Evolutionary conservation across 2,113 vertebrate genomes (phyloP).

Genomic region (Campylomormyrus tamandua): DNA sequence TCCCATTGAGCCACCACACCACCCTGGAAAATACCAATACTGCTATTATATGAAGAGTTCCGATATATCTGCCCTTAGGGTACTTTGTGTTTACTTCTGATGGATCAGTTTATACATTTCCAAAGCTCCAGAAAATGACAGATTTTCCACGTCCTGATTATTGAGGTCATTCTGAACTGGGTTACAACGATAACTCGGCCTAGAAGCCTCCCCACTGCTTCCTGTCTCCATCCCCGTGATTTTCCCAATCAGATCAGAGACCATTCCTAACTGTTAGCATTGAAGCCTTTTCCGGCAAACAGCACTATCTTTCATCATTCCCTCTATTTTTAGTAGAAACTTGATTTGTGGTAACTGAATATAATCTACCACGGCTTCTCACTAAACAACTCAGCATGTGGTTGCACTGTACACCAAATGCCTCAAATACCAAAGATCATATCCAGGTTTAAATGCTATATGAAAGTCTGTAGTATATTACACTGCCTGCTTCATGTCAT

Average conservation of each 20-base stretch:
- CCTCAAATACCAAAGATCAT: not conserved
- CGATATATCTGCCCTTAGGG: not conserved
- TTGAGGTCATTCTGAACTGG: slow-evolving; percentile 36
- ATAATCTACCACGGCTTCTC: not conserved
- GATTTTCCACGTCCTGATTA: slow-evolving; percentile 31
- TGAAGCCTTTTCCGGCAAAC: not conserved
- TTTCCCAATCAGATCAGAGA: slow-evolving; percentile 27
- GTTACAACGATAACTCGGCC: slow-evolving; percentile 40
- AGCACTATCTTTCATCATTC: not conserved
- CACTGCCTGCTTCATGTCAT: not conserved
- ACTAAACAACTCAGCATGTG: not conserved
- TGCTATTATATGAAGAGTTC: not conserved
- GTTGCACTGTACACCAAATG: not conserved
- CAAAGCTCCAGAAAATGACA: slow-evolving; percentile 54
- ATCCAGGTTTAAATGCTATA: not conserved
- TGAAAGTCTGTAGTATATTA: not conserved
- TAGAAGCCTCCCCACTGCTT: slow-evolving; percentile 37
- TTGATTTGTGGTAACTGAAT: not conserved
- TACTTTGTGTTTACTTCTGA: not conserved
- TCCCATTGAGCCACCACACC: not conserved
- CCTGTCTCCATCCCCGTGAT: slow-evolving; percentile 27
- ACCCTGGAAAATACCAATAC: not conserved
- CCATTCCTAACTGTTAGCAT: slow-evolving; percentile 2
- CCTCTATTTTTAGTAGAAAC: not conserved
- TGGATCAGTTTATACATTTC: slow-evolving; percentile 46